Evolutionary conservation across 2,888 invertebrate species (phyloP).

Genomic region (Coremacera marginata): DNA sequence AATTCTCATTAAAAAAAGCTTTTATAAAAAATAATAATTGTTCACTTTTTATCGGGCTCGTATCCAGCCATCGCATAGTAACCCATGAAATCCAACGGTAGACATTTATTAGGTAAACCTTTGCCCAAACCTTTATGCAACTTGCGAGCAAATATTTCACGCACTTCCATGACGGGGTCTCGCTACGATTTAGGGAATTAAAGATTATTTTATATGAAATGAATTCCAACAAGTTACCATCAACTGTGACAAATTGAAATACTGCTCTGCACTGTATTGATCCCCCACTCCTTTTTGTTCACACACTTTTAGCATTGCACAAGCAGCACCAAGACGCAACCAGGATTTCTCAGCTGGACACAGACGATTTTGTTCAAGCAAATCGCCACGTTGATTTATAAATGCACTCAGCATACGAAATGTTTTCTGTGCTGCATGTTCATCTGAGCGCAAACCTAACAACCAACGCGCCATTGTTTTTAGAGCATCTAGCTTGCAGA

Average conservation of each 20-base stretch:
- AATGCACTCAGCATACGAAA: conserved; percentile 95
- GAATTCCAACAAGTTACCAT: conserved; percentile 76
- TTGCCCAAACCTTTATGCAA: conserved; percentile 88
- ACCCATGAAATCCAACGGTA: conserved; percentile 97
- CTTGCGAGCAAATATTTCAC: conserved; percentile 90
- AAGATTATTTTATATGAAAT: background rate
- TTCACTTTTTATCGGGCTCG: conserved; percentile 84
- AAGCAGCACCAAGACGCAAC: conserved; percentile 91
- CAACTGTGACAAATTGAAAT: conserved; percentile 91
- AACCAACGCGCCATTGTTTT: conserved; percentile 98
- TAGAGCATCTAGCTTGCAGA: conserved; percentile 92
- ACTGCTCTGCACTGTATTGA: conserved; percentile 94
- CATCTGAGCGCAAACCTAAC: conserved; percentile 88
- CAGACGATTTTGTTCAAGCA: conserved; percentile 79
- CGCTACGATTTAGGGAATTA: conserved; percentile 70
- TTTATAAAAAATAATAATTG: conserved; percentile 3
- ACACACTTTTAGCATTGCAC: conserved; percentile 96
- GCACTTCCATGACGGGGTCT: conserved; percentile 84
- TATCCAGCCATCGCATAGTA: conserved; percentile 92
- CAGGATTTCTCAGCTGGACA: conserved; percentile 93
- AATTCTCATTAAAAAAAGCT: background rate
- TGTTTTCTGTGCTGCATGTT: conserved; percentile 90
- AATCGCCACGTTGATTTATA: conserved; percentile 91
- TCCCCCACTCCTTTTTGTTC: conserved; percentile 97
- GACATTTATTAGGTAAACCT: conserved; percentile 88